phyloP scores from a whole-genome alignment of 2,888 invertebrate genomes.

The Eupithecia insigniata region DNA sequence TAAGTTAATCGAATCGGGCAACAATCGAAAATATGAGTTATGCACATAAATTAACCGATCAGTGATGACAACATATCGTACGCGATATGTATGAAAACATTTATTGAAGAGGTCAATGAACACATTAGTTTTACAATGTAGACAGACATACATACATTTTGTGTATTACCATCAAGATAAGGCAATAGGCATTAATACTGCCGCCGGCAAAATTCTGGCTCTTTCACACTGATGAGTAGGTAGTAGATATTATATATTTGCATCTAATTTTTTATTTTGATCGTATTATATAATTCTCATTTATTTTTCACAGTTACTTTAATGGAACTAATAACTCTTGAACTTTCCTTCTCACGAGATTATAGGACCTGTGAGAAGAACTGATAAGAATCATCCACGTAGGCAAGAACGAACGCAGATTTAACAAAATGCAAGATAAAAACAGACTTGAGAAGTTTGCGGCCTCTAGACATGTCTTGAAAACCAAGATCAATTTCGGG shows the following conservation, averaged over 20 bases:
- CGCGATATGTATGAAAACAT: slow-evolving; percentile 33
- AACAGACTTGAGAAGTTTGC: too few relatives aligned
- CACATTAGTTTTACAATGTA: slow-evolving; percentile 32
- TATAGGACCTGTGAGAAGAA: too few relatives aligned
- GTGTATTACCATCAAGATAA: not conserved
- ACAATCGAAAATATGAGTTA: slow-evolving; percentile 29
- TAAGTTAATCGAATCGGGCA: slow-evolving; percentile 14
- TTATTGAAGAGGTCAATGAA: slow-evolving; percentile 38
- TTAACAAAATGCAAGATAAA: too few relatives aligned
- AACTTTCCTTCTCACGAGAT: too few relatives aligned
- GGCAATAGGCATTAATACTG: not conserved
- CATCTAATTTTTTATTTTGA: not conserved
- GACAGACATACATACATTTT: not conserved
- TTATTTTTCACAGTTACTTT: too few relatives aligned
- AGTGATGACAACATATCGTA: slow-evolving; percentile 22
- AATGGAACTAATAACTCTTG: too few relatives aligned
- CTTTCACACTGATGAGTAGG: not conserved
- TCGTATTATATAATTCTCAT: too few relatives aligned
- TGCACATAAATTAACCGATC: slow-evolving; percentile 25
- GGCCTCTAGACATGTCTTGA: too few relatives aligned
- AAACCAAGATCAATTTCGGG: too few relatives aligned
- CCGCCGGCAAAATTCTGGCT: not conserved
- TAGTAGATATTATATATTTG: not conserved
- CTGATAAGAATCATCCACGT: too few relatives aligned
- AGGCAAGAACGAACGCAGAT: too few relatives aligned